Evolutionary conservation across 2,113 vertebrate genomes (phyloP), one percentile per base, ranked within the genome.

Genomic region (Ondatra zibethicus): DNA sequence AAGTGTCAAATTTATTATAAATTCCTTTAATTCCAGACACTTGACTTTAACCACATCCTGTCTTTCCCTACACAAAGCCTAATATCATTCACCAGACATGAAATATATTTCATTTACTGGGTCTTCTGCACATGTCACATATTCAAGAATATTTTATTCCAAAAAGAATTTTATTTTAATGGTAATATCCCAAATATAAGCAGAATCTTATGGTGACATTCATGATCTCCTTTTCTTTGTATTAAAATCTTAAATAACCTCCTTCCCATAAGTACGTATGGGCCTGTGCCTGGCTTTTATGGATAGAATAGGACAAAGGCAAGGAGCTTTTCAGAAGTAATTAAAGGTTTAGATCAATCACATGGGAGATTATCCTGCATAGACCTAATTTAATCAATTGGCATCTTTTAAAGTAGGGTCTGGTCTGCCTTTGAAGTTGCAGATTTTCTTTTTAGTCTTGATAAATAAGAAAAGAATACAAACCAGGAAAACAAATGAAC

Each of bases 391-490:
- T 85, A 85, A 88, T 81, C 86, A 81, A 47, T 33, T 85, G 47
- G n/a, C 39, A 84, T 77, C 39, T 84, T 42, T 85, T 89, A 27
- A 95, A 42, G 58, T 17, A 61, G 12, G 23, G 12, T 39, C 25
- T 68, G 2, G 17, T 2, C 17, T 84, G 31, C n/a, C 23, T n/a
- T 29, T 75, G 47, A 89, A 77, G 5, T 5, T 61, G 19, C 92
- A 85, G 9, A 70, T 68, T 94, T 21, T 70, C 3, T 39, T 50
- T 93, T 77, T 39, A 55, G 25, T 89, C 17, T 68, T 85, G 25
- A 84, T 58, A 33, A 84, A 82, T 66, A 89, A 82, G 17, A 89
- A 96, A 16, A 31, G 6, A 95, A 93, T 76, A 70, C 4, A 89
- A 61, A 42, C 39, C 33, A 78, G 25, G 29, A 84, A 12, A 89